Evolutionary conservation across 2,888 invertebrate genomes (phyloP).

Genomic region (Dryobota labecula): DNA sequence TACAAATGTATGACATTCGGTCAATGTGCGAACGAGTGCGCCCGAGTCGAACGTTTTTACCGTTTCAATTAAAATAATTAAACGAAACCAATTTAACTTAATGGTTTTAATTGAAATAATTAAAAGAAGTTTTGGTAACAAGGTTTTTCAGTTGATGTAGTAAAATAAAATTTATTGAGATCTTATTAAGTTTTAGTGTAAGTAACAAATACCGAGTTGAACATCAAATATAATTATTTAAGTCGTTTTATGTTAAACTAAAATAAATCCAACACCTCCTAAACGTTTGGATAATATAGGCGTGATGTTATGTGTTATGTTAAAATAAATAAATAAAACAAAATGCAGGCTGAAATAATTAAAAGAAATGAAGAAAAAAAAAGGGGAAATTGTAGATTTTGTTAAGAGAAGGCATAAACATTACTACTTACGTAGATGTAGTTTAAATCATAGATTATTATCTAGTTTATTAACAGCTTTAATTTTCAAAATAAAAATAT

Average conservation of each 20-base stretch:
- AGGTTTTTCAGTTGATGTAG: conserved; percentile 4
- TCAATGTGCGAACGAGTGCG: conserved; percentile 15
- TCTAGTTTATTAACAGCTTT: too few species aligned
- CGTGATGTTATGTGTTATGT: too few species aligned
- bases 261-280: too few species aligned
- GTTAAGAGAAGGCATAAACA: neutral
- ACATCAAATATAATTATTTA: neutral
- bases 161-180: conserved; percentile 7
- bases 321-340: neutral
- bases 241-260: too few species aligned
- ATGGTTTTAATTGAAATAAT: conserved; percentile 25
- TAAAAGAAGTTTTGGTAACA: conserved; percentile 1
- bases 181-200: neutral
- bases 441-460: too few species aligned
- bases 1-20: conserved; percentile 35
- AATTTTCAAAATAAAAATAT: neutral
- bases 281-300: too few species aligned
- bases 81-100: conserved; percentile 2
- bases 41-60: conserved; percentile 6
- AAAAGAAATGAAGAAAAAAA: too few species aligned
- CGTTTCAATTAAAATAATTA: conserved; percentile 36
- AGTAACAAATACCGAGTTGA: neutral
- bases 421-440: too few species aligned
- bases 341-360: neutral
- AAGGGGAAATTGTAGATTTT: too few species aligned